These are phyloP conservation scores for Ictidomys tridecemlineatus DNA, from an alignment of 2,113 vertebrate species.

Conservation along the genomic window DNA sequence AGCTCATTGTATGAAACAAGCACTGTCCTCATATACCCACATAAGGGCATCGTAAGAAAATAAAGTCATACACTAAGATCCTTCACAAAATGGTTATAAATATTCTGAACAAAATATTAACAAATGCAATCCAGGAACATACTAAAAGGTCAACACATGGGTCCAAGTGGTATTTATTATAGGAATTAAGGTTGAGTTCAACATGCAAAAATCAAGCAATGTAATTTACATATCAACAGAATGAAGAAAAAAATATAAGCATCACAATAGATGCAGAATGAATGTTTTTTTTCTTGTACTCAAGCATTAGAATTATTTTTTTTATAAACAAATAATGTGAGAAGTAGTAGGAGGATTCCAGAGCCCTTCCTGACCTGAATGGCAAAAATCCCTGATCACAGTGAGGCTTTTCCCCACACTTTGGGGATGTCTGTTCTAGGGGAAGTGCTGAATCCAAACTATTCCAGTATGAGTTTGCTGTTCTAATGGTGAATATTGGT, in stretches of 20 bases:
- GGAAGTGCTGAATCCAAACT: not conserved
- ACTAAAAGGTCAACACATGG: not conserved
- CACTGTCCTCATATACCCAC: not conserved
- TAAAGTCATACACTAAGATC: not conserved
- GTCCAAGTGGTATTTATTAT: not conserved
- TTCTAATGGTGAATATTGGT: not conserved
- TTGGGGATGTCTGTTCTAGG: not conserved
- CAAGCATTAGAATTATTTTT: not conserved
- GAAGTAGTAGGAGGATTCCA: not conserved
- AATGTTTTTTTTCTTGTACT: not conserved
- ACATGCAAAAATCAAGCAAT: not conserved
- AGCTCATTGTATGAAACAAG: not conserved
- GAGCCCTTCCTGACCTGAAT: not conserved
- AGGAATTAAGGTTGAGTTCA: not conserved
- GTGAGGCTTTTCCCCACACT: not conserved
- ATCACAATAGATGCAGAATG: not conserved
- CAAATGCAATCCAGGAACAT: not conserved
- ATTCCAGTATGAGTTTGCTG: not conserved
- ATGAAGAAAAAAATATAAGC: not conserved
- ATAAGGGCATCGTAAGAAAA: not conserved
- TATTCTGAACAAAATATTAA: not conserved
- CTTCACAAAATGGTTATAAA: not conserved
- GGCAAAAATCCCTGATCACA: not conserved
- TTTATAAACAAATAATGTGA: not conserved
- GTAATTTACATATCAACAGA: not conserved